Conservation (phyloP, 2,797 vertebrate species). For the Arnoldichthys spilopterus region DNA sequence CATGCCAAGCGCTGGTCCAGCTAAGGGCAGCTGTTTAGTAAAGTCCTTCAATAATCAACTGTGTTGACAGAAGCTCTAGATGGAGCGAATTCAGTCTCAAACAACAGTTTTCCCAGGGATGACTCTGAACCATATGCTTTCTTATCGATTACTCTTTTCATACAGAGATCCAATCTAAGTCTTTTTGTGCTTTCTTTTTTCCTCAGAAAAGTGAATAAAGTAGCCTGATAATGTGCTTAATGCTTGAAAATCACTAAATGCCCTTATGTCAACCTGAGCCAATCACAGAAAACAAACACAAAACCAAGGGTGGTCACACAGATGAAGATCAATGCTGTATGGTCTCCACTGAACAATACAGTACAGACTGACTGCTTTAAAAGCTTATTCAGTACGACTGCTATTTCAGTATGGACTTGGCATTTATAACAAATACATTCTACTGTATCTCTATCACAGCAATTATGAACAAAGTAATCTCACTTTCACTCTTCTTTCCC, state of each 20-base stretch:
- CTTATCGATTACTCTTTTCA: not conserved
- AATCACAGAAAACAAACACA: not conserved
- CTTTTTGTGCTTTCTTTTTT: not conserved
- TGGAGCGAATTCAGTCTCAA: not conserved
- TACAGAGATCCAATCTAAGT: not conserved
- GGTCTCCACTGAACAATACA: not conserved
- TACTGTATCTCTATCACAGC: slow-evolving; percentile 9
- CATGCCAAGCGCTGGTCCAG: not conserved
- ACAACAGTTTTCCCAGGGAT: not conserved
- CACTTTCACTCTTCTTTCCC: slow-evolving; percentile 9
- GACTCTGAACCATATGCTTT: not conserved
- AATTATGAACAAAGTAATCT: slow-evolving; percentile 14
- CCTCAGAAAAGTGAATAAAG: not conserved
- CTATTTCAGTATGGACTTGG: not conserved
- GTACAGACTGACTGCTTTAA: not conserved
- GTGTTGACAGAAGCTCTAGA: not conserved
- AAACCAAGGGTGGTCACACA: not conserved
- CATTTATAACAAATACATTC: slow-evolving; percentile 2
- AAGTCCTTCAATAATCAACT: not conserved
- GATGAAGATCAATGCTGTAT: not conserved
- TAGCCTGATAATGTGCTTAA: not conserved
- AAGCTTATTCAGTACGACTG: not conserved
- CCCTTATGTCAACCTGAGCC: not conserved
- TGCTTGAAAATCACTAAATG: not conserved
- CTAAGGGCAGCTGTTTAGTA: not conserved